Evolutionary conservation across 2,113 vertebrate species (phyloP).

Genomic region (Atlantisia rogersi): DNA sequence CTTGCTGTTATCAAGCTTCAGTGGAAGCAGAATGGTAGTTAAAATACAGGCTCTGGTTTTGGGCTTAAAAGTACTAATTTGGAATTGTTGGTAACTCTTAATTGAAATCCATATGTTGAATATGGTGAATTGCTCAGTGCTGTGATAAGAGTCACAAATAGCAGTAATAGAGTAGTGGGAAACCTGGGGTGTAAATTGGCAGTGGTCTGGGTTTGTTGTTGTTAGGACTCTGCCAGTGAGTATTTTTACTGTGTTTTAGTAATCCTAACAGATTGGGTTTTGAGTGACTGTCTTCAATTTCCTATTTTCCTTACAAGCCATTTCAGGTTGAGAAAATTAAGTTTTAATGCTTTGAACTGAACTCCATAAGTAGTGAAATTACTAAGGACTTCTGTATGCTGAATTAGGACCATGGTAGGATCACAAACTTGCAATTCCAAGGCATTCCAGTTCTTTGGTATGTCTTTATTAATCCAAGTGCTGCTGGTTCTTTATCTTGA

Average conservation of each 20-base stretch:
- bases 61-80: not conserved
- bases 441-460: not conserved
- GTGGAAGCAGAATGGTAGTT: not conserved
- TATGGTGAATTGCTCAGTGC: not conserved
- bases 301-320: not conserved
- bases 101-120: not conserved
- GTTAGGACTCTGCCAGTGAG: not conserved
- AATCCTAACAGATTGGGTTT: not conserved
- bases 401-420: not conserved
- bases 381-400: not conserved
- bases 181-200: not conserved
- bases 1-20: not conserved
- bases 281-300: not conserved
- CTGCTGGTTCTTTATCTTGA: not conserved
- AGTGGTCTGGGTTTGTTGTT: not conserved
- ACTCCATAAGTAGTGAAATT: not conserved
- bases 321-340: not conserved
- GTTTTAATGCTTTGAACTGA: not conserved
- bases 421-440: not conserved
- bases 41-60: not conserved
- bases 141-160: not conserved
- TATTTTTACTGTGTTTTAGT: not conserved
- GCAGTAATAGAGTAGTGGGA: not conserved
- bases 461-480: not conserved
- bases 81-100: not conserved